Evolutionary conservation across 2,113 vertebrate genomes (phyloP), one percentile per base, ranked within the genome.

Genomic region (Carassius auratus): DNA sequence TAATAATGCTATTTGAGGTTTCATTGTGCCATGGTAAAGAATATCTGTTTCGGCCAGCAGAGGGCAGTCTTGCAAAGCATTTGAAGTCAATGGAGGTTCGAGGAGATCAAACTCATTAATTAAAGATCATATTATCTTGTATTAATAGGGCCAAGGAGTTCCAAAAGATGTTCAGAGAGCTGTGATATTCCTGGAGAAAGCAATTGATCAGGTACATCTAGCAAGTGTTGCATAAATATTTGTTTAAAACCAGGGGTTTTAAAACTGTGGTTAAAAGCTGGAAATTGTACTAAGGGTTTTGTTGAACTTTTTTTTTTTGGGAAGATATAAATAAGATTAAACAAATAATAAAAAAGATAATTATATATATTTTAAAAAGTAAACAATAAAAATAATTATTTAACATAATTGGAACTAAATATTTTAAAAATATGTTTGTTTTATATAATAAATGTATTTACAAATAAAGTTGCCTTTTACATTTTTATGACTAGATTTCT

Each of bases 131-230:
- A 10, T 19, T 57, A 8, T 48, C 4, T 8, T 85, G 21, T 86
- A 55, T 84, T 82, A 87, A 36, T 45, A 96, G 95, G 95, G 95
- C 0, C 93, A 93, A 12, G 95, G 95, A 23, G 93, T 95, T 82
- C 64, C 92, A 69, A 88, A 93, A 85, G 92, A 96, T 38, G 80
- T 96, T 21, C 90, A 92, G 21, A 93, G 90, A 92, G 95, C 91
- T 1, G 15, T 96, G 12, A 85, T 38, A 8, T 95, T 94, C 73
- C 90, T 95, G 84, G 92, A 92, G 84, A 96, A 94, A 92, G 92
- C 95, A 10, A 91, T 90, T 83, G 92, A 95, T 1, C 76, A 92
- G 94, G 95, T 96, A 84, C 10, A 55, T 78, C 17, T 74, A 17
- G 8, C 66, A 38, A 13, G 3, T 19, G 4, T 3, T 45, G 0